A percentile compares a stretch with the other conserved stretches of the same genome.
These are phyloP conservation scores for Scrobipalpa costella DNA, from an alignment of 2,888 invertebrate species.

Conservation along the genomic window DNA sequence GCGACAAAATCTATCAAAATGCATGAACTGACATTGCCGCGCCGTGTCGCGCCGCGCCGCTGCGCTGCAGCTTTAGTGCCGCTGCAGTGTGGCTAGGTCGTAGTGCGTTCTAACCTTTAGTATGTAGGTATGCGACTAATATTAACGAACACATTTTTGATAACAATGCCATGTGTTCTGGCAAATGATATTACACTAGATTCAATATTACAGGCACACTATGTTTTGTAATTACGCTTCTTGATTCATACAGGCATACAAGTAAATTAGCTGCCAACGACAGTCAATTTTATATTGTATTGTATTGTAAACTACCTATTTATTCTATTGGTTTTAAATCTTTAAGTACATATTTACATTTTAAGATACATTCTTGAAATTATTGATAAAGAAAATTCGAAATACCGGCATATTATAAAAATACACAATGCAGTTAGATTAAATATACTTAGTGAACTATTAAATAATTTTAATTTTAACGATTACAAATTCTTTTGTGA, in stretches of 20 bases:
- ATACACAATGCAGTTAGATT: conserved; percentile 2
- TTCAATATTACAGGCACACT: background rate
- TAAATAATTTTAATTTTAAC: conserved; percentile 3
- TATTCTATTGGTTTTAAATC: conserved; percentile 6
- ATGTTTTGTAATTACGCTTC: background rate
- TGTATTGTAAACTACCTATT: background rate
- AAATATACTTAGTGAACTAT: background rate
- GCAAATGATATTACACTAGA: background rate
- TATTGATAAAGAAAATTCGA: background rate
- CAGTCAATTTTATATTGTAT: background rate
- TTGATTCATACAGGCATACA: background rate
- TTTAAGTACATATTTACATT: conserved; percentile 23
- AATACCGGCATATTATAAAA: conserved; percentile 12
- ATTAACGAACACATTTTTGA: background rate
- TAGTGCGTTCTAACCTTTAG: too few relatives aligned
- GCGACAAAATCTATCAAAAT: too few relatives aligned
- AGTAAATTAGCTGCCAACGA: background rate
- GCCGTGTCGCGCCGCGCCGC: too few relatives aligned
- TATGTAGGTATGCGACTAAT: background rate
- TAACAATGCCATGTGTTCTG: background rate
- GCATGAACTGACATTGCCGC: too few relatives aligned
- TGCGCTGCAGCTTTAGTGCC: too few relatives aligned
- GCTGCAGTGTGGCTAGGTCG: too few relatives aligned
- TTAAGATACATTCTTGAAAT: conserved; percentile 13
- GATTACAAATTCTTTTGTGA: conserved; percentile 5